Conservation (phyloP, 2,888 invertebrate species). For the Lutraria lutraria region DNA sequence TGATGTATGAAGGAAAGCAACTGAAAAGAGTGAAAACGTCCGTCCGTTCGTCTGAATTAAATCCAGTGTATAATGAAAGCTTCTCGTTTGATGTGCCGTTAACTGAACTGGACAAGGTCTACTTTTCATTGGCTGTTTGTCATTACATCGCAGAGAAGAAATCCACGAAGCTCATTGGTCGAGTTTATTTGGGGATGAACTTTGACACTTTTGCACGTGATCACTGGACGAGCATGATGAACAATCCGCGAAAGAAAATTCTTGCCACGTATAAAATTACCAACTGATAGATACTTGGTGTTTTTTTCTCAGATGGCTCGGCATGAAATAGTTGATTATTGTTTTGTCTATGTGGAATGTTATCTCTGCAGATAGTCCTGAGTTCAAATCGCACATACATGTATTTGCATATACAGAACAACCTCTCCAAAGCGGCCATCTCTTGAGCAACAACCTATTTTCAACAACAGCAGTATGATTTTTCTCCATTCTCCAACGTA, state of each 20-base stretch:
- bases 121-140: constrained; percentile 77
- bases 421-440: too few relatives aligned
- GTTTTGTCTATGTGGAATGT: too few relatives aligned
- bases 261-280: constrained; percentile 77
- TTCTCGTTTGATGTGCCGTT: constrained; percentile 82
- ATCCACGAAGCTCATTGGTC: constrained; percentile 76
- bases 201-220: constrained; percentile 76
- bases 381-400: too few relatives aligned
- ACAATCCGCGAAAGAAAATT: constrained; percentile 80
- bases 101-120: constrained; percentile 79
- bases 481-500: too few relatives aligned
- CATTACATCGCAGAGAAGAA: constrained; percentile 73
- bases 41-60: constrained; percentile 71
- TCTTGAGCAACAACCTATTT: too few relatives aligned
- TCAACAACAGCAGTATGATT: too few relatives aligned
- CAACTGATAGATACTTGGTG: constrained; percentile 32
- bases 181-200: constrained; percentile 79
- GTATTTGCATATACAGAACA: too few relatives aligned
- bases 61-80: constrained; percentile 81
- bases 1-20: constrained; percentile 82
- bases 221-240: constrained; percentile 82
- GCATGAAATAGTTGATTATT: too few relatives aligned
- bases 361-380: too few relatives aligned
- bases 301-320: neutral
- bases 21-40: constrained; percentile 80